Evolutionary conservation across 2,797 vertebrate species (phyloP), one percentile per base, ranked within the genome.

Genomic region (Centropyge bicolor): DNA sequence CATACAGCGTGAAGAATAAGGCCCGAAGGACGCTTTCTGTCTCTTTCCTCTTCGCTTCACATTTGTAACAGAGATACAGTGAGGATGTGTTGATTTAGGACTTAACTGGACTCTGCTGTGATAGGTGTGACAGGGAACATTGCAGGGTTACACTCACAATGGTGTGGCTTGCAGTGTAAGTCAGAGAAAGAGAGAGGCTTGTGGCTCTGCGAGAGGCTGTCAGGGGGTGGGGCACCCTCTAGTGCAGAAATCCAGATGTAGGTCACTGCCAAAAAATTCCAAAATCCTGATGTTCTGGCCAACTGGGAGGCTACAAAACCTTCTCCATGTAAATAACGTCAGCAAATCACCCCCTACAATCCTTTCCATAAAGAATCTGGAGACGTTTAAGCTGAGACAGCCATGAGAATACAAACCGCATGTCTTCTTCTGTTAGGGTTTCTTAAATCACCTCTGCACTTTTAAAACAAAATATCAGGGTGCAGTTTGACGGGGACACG

Each of bases 171-270:
- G 68, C 63, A 70, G 68, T 62, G 66, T 72, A 70, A 74, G 67
- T 75, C 51, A 0, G 76, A 68, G 55, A 74, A 52, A 80, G 54
- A 74, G 55, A 76, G 72, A 60, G 79, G 70, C 88, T 88, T 87
- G 84, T 80, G 81, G 86, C 81, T 91, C 70, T 61, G 84, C 27
- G 31, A 90, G 87, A 88, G 85, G 70, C 80, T 85, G 86, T 82
- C 67, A 79, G 89, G 89, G 88, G 89, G 91, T 82, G 90, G 92
- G 88, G 90, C 84, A 81, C 73, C 71, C 86, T 82, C 83, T 78
- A 90, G 83, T 88, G 86, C 92, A 94, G 87, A 95, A 94, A 95
- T 94, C 95, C 94, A 96, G 95, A 96, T 96, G 95, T 95, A 94
- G 95, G 94, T 95, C 94, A 94, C 90, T 90, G 92, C 92, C 92